phyloP scores from a whole-genome alignment of 1,140 invertebrate species.

The Trichogramma pretiosum region DNA sequence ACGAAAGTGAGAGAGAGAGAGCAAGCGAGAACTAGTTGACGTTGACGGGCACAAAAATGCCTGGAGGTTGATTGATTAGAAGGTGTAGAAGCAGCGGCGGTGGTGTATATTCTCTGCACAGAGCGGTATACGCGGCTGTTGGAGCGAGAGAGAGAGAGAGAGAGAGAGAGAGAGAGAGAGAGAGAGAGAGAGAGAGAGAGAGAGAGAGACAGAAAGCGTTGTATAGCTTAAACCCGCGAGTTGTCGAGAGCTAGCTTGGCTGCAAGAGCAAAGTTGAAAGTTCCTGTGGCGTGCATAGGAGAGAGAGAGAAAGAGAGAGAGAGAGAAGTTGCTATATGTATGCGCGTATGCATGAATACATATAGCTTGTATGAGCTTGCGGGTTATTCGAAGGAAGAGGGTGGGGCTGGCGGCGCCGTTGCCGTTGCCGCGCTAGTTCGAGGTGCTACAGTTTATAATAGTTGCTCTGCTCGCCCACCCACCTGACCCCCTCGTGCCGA shows the following conservation, averaged over 20 bases:
- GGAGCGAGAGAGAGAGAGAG: conserved; percentile 8
- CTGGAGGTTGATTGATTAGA: conserved; percentile 47
- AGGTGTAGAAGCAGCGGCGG: conserved; percentile 29
- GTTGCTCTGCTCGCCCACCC: conserved; percentile 33
- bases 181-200: conserved; percentile 2
- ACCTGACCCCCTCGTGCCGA: conserved; percentile 37
- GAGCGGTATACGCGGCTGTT: neutral
- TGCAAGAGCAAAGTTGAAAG: too few species aligned
- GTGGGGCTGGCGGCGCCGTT: conserved; percentile 22
- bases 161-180: conserved; percentile 23
- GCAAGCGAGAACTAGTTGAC: too few species aligned
- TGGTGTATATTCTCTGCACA: conserved; percentile 9
- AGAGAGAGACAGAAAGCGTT: too few species aligned
- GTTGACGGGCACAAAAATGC: conserved; percentile 34
- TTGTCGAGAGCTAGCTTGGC: too few species aligned
- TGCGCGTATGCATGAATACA: too few species aligned
- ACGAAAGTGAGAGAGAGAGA: too few species aligned
- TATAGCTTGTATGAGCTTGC: conserved; percentile 27
- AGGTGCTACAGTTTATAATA: conserved; percentile 50
- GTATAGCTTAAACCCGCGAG: too few species aligned
- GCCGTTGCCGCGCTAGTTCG: conserved; percentile 43
- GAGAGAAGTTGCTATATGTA: neutral
- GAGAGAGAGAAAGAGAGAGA: conserved; percentile 2
- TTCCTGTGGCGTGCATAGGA: conserved; percentile 24
- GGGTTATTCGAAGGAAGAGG: conserved; percentile 40